These are phyloP conservation scores for Neotoxoptera formosana DNA, from an alignment of 1,140 invertebrate genomes.

Conservation along the genomic window DNA sequence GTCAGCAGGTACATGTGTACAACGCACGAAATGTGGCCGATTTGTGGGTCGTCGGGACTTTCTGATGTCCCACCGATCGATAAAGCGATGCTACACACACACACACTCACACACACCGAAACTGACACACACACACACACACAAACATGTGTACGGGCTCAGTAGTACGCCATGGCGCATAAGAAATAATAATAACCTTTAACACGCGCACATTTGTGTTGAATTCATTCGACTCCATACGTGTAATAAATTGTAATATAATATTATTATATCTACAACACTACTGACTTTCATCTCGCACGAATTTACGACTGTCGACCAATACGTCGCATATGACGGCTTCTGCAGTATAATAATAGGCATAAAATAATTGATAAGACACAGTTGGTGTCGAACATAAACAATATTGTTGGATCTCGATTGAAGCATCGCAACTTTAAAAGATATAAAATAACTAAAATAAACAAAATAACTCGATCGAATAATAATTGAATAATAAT, in stretches of 20 bases:
- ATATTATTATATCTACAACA: not conserved
- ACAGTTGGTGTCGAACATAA: not conserved
- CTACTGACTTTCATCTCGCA: not conserved
- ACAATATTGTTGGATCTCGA: not conserved
- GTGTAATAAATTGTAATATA: not conserved
- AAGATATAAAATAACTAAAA: not conserved
- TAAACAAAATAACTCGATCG: not conserved
- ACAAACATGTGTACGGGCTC: not conserved
- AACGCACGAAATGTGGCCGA: slow-evolving; percentile 21
- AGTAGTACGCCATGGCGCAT: not conserved
- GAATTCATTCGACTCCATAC: not conserved
- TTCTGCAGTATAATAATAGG: too few relatives aligned
- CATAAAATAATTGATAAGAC: not conserved
- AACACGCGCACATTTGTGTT: not conserved
- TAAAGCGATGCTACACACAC: slow-evolving; percentile 9
- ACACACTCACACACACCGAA: too few relatives aligned
- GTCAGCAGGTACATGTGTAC: slow-evolving; percentile 41
- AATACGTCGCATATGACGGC: not conserved
- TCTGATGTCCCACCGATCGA: slow-evolving; percentile 22
- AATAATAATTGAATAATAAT: too few relatives aligned
- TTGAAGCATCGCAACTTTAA: not conserved
- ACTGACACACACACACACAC: not conserved
- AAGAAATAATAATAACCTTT: not conserved
- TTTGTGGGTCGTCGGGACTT: slow-evolving; percentile 41
- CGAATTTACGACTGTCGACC: not conserved